Evolutionary conservation across 2,888 invertebrate species (phyloP).

Genomic region (Tetanocera ferruginea): DNA sequence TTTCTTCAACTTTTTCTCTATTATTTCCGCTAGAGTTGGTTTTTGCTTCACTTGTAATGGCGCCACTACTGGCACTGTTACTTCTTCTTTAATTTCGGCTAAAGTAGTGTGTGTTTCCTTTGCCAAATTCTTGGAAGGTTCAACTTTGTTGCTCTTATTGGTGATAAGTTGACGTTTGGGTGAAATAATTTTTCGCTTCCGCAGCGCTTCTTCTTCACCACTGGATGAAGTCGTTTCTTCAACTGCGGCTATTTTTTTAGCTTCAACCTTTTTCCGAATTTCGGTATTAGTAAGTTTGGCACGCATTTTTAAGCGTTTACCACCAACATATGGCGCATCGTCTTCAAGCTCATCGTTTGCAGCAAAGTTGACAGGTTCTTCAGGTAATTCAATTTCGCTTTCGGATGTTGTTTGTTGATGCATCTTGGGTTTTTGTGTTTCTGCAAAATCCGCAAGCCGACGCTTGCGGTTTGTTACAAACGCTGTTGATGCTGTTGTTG

Average conservation of each 20-base stretch:
- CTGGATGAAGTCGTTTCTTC: conserved; percentile 65
- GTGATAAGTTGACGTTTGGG: conserved; percentile 50
- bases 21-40: conserved; percentile 61
- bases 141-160: background rate
- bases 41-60: conserved; percentile 50
- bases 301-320: conserved; percentile 67
- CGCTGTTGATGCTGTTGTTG: conserved; percentile 7
- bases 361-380: conserved; percentile 57
- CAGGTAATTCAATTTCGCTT: conserved; percentile 66
- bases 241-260: conserved; percentile 59
- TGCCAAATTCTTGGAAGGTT: background rate
- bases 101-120: background rate
- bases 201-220: conserved; percentile 59
- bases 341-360: conserved; percentile 50
- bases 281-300: conserved; percentile 60
- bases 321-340: conserved; percentile 64
- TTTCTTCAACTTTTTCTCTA: conserved; percentile 63
- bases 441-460: conserved; percentile 57
- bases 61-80: background rate
- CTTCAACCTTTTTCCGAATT: conserved; percentile 65
- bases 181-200: conserved; percentile 55
- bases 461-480: conserved; percentile 60
- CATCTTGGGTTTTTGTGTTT: conserved; percentile 45
- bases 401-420: conserved; percentile 63
- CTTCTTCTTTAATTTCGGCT: background rate